Conservation (phyloP, 2,888 invertebrate species). For the Crioceris asparagi region DNA sequence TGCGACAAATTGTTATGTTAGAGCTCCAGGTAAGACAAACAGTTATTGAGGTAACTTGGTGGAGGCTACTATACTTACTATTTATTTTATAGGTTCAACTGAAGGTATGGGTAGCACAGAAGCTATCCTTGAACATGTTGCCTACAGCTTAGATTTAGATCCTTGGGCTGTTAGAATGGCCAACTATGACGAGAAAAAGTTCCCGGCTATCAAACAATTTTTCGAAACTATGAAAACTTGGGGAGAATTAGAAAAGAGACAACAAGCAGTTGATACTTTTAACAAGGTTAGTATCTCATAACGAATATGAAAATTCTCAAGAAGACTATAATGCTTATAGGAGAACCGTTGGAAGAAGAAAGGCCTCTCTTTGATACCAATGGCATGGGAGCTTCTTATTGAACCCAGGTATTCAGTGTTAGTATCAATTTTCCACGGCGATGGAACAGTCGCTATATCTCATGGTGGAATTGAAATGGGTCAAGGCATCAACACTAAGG, state of each 20-base stretch:
- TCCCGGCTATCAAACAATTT: conserved; percentile 38
- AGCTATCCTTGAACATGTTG: conserved; percentile 56
- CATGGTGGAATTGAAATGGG: conserved; percentile 71
- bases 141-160: conserved; percentile 44
- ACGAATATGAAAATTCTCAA: too few species aligned
- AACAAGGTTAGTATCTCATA: conserved; percentile 47
- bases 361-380: conserved; percentile 57
- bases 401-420: conserved; percentile 46
- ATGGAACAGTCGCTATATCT: conserved; percentile 58
- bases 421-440: conserved; percentile 57
- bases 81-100: conserved; percentile 40
- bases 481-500: conserved; percentile 75
- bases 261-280: conserved; percentile 44
- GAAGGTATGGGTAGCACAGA: conserved; percentile 56
- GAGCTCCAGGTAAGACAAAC: conserved; percentile 52
- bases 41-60: too few species aligned
- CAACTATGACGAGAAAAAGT: conserved; percentile 40
- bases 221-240: conserved; percentile 46
- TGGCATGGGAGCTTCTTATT: conserved; percentile 52
- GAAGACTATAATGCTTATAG: conserved; percentile 32
- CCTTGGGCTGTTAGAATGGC: conserved; percentile 46
- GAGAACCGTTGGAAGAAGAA: conserved; percentile 73
- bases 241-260: conserved; percentile 47
- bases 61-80: too few species aligned
- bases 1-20: conserved; percentile 49